These are phyloP conservation scores for Heliconius aoede DNA, from an alignment of 2,888 invertebrate genomes.

Conservation along the genomic window DNA sequence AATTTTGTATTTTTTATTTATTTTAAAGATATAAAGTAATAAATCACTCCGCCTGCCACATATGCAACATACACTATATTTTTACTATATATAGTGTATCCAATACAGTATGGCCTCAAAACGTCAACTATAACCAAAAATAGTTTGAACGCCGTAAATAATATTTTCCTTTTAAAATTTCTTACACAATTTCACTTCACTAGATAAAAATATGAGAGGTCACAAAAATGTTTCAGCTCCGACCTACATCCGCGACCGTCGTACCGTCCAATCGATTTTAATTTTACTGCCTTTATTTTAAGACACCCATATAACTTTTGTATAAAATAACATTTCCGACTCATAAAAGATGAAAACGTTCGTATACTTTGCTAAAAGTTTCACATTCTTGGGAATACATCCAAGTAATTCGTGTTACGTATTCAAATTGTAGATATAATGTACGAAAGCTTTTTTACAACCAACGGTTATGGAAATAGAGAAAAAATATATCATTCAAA, in stretches of 20 bases:
- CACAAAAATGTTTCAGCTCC: slow-evolving; percentile 59
- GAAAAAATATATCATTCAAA: neutral
- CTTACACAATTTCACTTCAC: slow-evolving; percentile 33
- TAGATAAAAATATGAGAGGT: slow-evolving; percentile 55
- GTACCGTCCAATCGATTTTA: slow-evolving; percentile 59
- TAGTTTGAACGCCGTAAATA: slow-evolving; percentile 3
- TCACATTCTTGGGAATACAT: slow-evolving; percentile 48
- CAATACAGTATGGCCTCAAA: neutral
- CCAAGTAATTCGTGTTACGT: slow-evolving; percentile 47
- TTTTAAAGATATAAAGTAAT: neutral
- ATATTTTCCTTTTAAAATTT: slow-evolving; percentile 25
- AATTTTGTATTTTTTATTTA: too few relatives aligned
- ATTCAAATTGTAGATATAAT: slow-evolving; percentile 31
- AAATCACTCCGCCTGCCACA: neutral
- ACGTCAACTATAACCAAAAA: slow-evolving; percentile 9
- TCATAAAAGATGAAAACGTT: slow-evolving; percentile 46
- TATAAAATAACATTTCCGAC: slow-evolving; percentile 45
- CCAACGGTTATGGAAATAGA: neutral
- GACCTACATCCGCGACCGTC: slow-evolving; percentile 65
- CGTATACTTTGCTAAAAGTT: slow-evolving; percentile 46
- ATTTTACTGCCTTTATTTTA: slow-evolving; percentile 53
- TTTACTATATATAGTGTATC: neutral
- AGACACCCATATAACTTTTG: slow-evolving; percentile 42
- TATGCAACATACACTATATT: neutral
- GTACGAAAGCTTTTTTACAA: neutral